These are phyloP conservation scores for Grallaria varia DNA, from an alignment of 2,113 vertebrate species.

Conservation along the genomic window DNA sequence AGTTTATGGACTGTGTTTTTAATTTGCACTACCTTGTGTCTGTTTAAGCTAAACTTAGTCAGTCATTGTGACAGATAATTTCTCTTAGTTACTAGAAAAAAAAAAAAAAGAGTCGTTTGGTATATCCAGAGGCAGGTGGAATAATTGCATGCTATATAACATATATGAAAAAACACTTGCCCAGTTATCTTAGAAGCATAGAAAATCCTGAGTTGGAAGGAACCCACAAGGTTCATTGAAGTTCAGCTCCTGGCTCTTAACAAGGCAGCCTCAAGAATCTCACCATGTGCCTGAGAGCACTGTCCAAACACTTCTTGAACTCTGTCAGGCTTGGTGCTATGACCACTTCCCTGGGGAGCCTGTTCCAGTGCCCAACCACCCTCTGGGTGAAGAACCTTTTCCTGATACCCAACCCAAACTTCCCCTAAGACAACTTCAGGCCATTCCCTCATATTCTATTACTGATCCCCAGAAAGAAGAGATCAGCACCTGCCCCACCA, in stretches of 20 bases:
- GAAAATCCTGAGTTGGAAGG: not conserved
- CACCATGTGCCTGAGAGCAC: too few relatives aligned
- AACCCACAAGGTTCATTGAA: not conserved
- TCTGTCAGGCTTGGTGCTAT: not conserved
- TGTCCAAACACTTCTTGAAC: not conserved
- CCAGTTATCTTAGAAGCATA: not conserved
- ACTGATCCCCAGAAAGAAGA: not conserved
- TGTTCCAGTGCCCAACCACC: not conserved
- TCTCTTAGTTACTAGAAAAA: not conserved
- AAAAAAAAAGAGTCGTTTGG: not conserved
- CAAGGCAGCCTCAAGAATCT: not conserved
- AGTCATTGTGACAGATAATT: not conserved
- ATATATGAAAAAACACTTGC: not conserved
- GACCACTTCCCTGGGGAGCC: not conserved
- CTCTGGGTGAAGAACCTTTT: not conserved
- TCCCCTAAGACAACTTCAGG: not conserved
- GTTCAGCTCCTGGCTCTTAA: not conserved
- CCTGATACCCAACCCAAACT: not conserved
- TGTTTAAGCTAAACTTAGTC: not conserved
- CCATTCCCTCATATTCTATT: not conserved
- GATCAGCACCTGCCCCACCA: not conserved
- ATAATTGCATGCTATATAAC: not conserved
- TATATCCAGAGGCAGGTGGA: not conserved
- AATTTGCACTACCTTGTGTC: not conserved
- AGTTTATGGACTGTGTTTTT: not conserved